Evolutionary conservation across 2,797 vertebrate genomes (phyloP), one percentile per base, ranked within the genome.

Genomic region (Halcyon chelicuti): DNA sequence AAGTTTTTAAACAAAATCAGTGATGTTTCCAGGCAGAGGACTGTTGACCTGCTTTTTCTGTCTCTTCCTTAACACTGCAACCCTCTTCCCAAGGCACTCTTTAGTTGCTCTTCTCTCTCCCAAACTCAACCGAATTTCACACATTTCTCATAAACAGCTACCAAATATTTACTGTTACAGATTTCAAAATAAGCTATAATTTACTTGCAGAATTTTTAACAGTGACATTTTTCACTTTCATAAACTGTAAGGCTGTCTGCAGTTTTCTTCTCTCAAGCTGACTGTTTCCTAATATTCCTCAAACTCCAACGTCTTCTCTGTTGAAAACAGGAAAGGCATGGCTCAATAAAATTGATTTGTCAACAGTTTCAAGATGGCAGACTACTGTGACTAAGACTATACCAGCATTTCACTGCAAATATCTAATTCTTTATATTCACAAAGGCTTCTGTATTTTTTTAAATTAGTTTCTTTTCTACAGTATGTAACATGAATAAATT

Each of bases 201-300:
- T 62, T 85, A 84, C 33, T 67, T 66, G 62, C 76, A 93, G 37
- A 70, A 83, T 25, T 71, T 92, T 93, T 71, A 94, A 86, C 40
- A 90, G 51, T 37, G 31, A 74, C 65, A 80, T 74, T 82, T 93
- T 91, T 61, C 37, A 93, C 37, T 80, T 80, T 72, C 78, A 74
- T 82, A 58, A 95, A 88, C 85, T 78, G 95, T 68, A 97, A 93
- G 42, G 74, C 7, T 86, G 87, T 85, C 58, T 88, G 66, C 95
- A 91, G 81, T 42, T 92, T 60, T 96, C 90, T 97, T 97, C 93
- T 80, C 62, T 86, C 55, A 93, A 96, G 92, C 91, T 96, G 91
- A 65, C 51, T 28, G 88, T 92, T 88, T 88, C 26, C 81, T 96
- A 95, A 65, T 86, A 91, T 82, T 96, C 72, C 90, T 94, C 76